Percentiles rank a stretch among this genome's conserved stretches.
phyloP scores from a whole-genome alignment of 2,888 invertebrate genomes.

The Camptogramma bilineatum region DNA sequence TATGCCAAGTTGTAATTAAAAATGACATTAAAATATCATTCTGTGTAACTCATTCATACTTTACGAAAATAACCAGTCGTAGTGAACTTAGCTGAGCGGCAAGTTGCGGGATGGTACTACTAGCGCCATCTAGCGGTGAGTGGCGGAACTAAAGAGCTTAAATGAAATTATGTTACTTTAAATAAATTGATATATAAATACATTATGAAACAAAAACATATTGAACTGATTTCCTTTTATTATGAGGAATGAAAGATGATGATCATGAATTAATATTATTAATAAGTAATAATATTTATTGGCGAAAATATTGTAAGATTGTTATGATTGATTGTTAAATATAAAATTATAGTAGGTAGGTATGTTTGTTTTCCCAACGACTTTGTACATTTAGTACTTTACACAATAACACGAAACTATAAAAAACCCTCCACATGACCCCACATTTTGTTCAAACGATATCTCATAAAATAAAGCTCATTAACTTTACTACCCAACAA shows the following conservation, averaged over 20 bases:
- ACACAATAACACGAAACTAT: neutral
- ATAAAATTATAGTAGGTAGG: too few species aligned
- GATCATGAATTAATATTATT: too few species aligned
- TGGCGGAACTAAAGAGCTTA: slow-evolving; percentile 45
- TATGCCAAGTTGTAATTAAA: slow-evolving; percentile 27
- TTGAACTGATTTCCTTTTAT: too few species aligned
- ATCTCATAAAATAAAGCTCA: slow-evolving; percentile 27
- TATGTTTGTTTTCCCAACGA: too few species aligned
- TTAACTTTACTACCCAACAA: slow-evolving; percentile 24
- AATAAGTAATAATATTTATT: too few species aligned
- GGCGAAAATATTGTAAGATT: too few species aligned
- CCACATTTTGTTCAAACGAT: slow-evolving; percentile 16
- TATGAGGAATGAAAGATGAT: too few species aligned
- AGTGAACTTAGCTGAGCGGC: neutral
- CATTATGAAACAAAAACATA: too few species aligned
- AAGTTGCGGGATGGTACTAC: slow-evolving; percentile 4
- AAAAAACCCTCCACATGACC: slow-evolving; percentile 3
- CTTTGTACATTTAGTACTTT: neutral
- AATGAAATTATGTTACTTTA: neutral
- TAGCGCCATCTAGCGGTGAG: slow-evolving; percentile 62
- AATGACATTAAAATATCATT: slow-evolving; percentile 26
- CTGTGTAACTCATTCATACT: slow-evolving; percentile 22
- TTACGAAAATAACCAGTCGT: slow-evolving; percentile 3
- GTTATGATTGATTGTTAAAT: too few species aligned
- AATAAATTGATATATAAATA: too few species aligned